Conservation (phyloP, 1,140 invertebrate genomes). For the Piezodorus guildinii region DNA sequence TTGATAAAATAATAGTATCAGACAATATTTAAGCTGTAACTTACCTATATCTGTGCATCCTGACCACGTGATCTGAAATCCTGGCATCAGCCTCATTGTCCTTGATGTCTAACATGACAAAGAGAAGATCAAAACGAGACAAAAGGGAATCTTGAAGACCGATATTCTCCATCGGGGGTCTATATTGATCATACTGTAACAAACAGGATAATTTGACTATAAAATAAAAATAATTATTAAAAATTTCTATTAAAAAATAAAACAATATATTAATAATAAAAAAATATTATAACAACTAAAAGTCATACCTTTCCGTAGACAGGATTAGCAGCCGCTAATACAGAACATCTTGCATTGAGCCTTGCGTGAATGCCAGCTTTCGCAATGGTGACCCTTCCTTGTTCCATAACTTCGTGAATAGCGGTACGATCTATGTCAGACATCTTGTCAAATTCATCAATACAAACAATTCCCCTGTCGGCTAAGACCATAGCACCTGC, state of each 20-base stretch:
- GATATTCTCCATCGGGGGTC: conserved; percentile 99
- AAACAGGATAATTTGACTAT: conserved; percentile 27
- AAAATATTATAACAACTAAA: not conserved
- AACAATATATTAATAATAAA: not conserved
- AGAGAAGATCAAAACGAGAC: conserved; percentile 97
- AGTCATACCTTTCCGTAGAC: conserved; percentile 82
- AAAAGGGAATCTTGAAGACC: conserved; percentile 94
- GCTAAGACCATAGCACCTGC: conserved; percentile 99
- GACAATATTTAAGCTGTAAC: not conserved
- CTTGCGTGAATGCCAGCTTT: conserved; percentile 98
- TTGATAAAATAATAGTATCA: too few species aligned
- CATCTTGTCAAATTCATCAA: conserved; percentile 99
- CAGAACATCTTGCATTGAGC: conserved; percentile 94
- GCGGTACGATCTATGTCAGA: conserved; percentile 98
- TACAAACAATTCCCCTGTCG: conserved; percentile 95
- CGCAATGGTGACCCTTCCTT: conserved; percentile 90
- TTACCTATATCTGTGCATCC: conserved; percentile 88
- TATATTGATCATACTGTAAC: conserved; percentile 90
- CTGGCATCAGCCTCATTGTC: conserved; percentile 81
- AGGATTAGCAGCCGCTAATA: conserved; percentile 98
- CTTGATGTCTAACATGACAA: conserved; percentile 89
- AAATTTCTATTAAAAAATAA: not conserved
- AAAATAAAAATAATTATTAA: not conserved
- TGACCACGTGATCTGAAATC: conserved; percentile 92
- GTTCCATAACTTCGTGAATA: conserved; percentile 98